Base-by-base conservation (phyloP, 37 sponge, comb jelly and placozoan species). In the Ephydatia muelleri region DNA sequence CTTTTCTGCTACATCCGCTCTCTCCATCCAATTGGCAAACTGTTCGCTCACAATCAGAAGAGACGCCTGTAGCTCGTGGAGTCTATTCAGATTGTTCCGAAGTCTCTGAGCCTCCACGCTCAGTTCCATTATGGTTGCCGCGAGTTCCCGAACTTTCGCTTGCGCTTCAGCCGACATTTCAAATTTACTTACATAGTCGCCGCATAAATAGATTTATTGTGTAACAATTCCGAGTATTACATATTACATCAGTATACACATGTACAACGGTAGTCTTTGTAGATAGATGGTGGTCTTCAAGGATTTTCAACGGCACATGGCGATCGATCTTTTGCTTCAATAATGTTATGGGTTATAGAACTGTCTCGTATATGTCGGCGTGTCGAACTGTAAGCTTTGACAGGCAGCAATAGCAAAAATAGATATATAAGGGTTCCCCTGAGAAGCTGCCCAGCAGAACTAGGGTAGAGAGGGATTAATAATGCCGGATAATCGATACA, bases 71-170 rank as follows among this genome's bases (percentile, higher is more conserved):
- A 79, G 80, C n/a, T 32, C 9, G 40, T 86, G 73, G 33, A 79
- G 43, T 65, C 57, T 68, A 26, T 86, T 65, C 86, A 86, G 35
- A n/a, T 86, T 86, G 73, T 5, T 47, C 38, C 79, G 80, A 65
- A 86, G 73, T 27, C 86, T 38, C 35, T 78, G 23, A 28, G 73
- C 73, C 36, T 86, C 80, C 2, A 5, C 47, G 13, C 48, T 72
- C 32, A 86, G 49, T 49, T 48, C 48, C 80, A 79, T 31, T 29
- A 72, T 73, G 4, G 80, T 65, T 40, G 49, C 71, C 27, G 48
- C 65, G 19, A 79, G 66, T 12, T 65, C 66, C 4, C n/a, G 28
- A 21, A 79, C 80, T 35, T 65, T 79, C 34, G 47, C 47, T 43
- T 43, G 47, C 47, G 47, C 47, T 57, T 57, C 57, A 19, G 12